Evolutionary conservation across 2,113 vertebrate species (phyloP).

Genomic region (Neolamprologus tretocephalus): DNA sequence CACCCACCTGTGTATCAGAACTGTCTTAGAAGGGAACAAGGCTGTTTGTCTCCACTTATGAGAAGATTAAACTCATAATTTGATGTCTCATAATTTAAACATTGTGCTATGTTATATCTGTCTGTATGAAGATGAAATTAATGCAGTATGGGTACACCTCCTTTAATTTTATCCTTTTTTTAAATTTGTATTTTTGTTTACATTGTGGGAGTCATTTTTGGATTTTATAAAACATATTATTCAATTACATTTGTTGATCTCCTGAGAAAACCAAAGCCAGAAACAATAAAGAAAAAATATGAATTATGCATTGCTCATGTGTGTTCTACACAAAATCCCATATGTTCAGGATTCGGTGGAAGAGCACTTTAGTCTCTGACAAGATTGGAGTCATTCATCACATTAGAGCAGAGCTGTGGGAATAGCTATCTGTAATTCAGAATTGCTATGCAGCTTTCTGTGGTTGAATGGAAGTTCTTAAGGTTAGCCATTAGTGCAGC

Average conservation of each 20-base stretch:
- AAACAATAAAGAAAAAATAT: neutral
- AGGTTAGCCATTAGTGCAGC: slow-evolving; percentile 27
- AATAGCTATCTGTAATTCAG: slow-evolving; percentile 40
- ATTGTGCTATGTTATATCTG: neutral
- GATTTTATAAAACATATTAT: neutral
- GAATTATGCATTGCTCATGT: neutral
- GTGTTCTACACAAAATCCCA: neutral
- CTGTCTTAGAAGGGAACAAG: neutral
- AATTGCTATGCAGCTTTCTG: slow-evolving; percentile 10
- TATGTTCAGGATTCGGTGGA: neutral
- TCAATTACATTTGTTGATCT: neutral
- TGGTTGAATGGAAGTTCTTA: slow-evolving; percentile 19
- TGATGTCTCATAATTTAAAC: neutral
- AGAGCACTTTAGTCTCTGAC: slow-evolving; percentile 3
- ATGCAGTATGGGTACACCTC: neutral
- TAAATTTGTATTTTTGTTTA: neutral
- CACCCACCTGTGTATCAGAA: neutral
- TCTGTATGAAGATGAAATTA: neutral
- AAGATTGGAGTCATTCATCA: slow-evolving; percentile 53
- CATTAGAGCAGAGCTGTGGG: slow-evolving; percentile 2
- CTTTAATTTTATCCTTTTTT: neutral
- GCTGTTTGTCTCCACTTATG: neutral
- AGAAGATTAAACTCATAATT: neutral
- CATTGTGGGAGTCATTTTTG: neutral
- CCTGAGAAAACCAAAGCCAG: neutral